Evolutionary conservation across 2,797 vertebrate genomes (phyloP).

Genomic region (Poliocrania exsul): DNA sequence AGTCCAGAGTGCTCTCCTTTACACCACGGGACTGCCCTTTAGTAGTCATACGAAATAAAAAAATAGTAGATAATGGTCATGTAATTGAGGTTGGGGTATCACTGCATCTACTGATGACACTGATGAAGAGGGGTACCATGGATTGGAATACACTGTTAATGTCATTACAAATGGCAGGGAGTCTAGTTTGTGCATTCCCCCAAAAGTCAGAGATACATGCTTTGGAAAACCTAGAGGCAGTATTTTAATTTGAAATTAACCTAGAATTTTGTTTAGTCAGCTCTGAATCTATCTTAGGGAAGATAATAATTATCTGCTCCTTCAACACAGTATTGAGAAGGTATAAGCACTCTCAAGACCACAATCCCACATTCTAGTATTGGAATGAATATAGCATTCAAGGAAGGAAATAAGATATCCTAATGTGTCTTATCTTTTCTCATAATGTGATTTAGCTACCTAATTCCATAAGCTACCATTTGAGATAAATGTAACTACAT

Average conservation of each 20-base stretch:
- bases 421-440: conserved; percentile 47
- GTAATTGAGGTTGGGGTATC: neutral
- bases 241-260: conserved; percentile 42
- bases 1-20: no score
- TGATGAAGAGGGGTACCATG: neutral
- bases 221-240: neutral
- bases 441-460: conserved; percentile 6
- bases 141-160: neutral
- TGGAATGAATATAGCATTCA: conserved; percentile 23
- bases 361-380: conserved; percentile 7
- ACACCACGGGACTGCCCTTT: neutral
- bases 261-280: neutral
- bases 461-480: conserved; percentile 35
- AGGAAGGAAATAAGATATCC: conserved; percentile 5
- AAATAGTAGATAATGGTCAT: neutral
- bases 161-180: neutral
- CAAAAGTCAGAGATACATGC: neutral
- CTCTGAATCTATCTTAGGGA: neutral
- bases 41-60: neutral
- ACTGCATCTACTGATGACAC: neutral
- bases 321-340: neutral
- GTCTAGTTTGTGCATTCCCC: neutral
- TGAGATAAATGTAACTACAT: conserved; percentile 19
- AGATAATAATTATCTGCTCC: conserved; percentile 11
- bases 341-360: conserved; percentile 31